phyloP scores from a whole-genome alignment of 1,140 invertebrate genomes.

The Calliphora vicina region DNA sequence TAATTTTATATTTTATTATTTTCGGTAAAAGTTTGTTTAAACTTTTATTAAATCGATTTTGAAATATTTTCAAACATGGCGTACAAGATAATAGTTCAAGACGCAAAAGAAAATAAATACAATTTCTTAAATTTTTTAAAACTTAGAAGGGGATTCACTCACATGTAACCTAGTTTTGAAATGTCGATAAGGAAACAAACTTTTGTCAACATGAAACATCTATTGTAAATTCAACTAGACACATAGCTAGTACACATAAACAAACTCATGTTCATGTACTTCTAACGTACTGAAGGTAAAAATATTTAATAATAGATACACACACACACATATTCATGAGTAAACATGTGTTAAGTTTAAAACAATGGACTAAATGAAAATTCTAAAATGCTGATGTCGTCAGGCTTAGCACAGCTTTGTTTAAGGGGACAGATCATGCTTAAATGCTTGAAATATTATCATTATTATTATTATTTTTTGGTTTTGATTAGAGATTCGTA shows the following conservation, averaged over 20 bases:
- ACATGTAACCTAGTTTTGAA: neutral
- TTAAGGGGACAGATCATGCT: neutral
- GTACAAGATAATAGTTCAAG: neutral
- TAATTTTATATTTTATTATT: neutral
- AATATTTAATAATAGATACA: neutral
- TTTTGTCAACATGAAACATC: conserved; percentile 1
- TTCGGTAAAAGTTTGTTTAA: neutral
- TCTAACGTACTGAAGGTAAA: neutral
- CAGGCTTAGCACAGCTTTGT: neutral
- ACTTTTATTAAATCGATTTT: neutral
- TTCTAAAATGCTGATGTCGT: neutral
- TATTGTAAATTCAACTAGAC: neutral
- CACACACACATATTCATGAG: neutral
- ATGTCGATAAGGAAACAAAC: neutral
- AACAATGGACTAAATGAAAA: neutral
- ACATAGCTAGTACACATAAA: neutral
- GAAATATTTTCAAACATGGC: no score
- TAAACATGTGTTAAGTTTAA: neutral
- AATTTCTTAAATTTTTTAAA: neutral
- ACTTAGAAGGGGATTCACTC: neutral
- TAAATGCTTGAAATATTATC: neutral
- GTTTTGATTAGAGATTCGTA: no score
- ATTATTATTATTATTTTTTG: no score
- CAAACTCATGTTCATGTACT: no score
- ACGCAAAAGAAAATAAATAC: neutral